Evolutionary conservation across 2,888 invertebrate species (phyloP), one percentile per base, ranked within the genome.

Genomic region (Laothoe populi): DNA sequence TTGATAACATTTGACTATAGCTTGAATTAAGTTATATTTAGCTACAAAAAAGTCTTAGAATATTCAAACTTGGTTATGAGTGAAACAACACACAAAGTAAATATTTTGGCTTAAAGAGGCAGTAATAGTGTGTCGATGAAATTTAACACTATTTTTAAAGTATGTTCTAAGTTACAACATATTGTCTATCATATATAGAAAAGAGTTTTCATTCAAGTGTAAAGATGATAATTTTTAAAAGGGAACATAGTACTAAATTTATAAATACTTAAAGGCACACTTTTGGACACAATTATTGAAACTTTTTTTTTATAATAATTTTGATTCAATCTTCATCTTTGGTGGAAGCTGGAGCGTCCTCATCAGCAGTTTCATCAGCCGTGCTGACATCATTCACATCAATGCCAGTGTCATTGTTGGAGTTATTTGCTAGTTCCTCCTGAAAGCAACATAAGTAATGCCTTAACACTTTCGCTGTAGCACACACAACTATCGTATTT

Each of bases 351-450:
- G 38, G 24, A 49, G 31, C 71, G 40, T 72, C 78, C 1, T 69
- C 69, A 44, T 75, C 71, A 31, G 72, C 67, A 61, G 73, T 84
- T 63, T 89, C 88, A 69, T 92, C 90, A 42, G 88, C 86, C 31
- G 88, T 88, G 68, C 93, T 93, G 66, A 92, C 87, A 72, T 93
- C 93, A 66, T 91, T 90, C 21, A 93, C 87, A 74, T 93, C 93
- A 74, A 93, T 93, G 19, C 92, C 93, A 61, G 93, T 93, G 71
- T 90, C 92, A 75, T 94, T 92, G 65, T 94, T 94, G 72, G 94
- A 95, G 66, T 92, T 74, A 65, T 87, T 94, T 4, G 95, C 88
- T 83, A 96, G 93, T 78, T 96, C 96, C 93, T 95, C 87, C 81
- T 93, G 72, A 38, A 80, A 76, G 69, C 77, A 61, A 42, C 38